Evolutionary conservation across 2,797 vertebrate genomes (phyloP).

Genomic region (Takifugu ocellatus): DNA sequence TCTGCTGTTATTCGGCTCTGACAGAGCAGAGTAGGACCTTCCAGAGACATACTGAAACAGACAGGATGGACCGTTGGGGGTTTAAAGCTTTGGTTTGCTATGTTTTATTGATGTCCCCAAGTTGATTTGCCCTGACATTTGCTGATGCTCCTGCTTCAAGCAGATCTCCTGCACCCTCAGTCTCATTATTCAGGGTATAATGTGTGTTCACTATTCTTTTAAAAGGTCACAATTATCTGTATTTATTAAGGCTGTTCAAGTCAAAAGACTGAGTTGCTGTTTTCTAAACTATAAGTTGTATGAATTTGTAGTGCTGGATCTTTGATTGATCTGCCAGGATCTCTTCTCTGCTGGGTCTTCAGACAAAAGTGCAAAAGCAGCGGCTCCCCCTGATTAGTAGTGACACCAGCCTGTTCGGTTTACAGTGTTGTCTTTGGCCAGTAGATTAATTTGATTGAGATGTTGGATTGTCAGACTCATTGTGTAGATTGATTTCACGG

Average conservation of each 20-base stretch:
- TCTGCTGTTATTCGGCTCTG: conserved; percentile 10
- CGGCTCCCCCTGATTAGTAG: conserved; percentile 4
- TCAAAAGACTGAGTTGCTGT: background rate
- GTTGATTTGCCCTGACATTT: conserved; percentile 66
- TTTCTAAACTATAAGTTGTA: background rate
- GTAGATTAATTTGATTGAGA: background rate
- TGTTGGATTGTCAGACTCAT: background rate
- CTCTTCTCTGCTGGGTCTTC: background rate
- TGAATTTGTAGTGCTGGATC: background rate
- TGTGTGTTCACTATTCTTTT: conserved; percentile 31
- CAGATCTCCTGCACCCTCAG: conserved; percentile 53
- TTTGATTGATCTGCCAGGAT: background rate
- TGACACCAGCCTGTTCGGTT: no score
- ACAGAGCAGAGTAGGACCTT: conserved; percentile 27
- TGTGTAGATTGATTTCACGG: background rate
- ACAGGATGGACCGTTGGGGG: conserved; percentile 44
- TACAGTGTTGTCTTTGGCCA: background rate
- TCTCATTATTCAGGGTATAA: conserved; percentile 43
- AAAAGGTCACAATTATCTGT: background rate
- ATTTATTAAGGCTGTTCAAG: background rate
- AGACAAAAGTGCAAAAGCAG: conserved; percentile 4
- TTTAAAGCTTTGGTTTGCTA: conserved; percentile 50
- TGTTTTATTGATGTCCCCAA: conserved; percentile 67
- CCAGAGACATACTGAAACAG: conserved; percentile 37
- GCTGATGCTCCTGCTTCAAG: conserved; percentile 56